phyloP scores from a whole-genome alignment of 35 echinoderm and acorn worm species.

The Strongylocentrotus purpuratus region DNA sequence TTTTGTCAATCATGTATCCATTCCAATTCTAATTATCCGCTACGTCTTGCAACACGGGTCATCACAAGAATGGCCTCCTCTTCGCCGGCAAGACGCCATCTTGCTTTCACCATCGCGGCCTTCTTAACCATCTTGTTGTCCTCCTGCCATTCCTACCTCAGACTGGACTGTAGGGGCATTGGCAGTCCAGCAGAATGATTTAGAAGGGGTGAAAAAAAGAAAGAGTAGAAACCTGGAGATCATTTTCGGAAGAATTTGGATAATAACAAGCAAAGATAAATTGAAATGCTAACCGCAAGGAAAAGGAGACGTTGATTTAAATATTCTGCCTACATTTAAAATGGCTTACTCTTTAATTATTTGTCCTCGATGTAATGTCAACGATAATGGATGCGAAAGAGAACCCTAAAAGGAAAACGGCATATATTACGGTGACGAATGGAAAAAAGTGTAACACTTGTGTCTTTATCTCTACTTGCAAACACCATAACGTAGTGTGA shows the following conservation, averaged over 20 bases:
- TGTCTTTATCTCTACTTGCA: neutral
- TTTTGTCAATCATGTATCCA: constrained; percentile 22
- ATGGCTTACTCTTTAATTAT: neutral
- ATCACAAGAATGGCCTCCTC: constrained; percentile 29
- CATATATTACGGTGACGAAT: neutral
- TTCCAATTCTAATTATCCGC: constrained; percentile 22
- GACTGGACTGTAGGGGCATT: neutral
- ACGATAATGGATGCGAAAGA: neutral
- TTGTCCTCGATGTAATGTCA: neutral
- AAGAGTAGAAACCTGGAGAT: too few relatives aligned
- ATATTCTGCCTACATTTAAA: neutral
- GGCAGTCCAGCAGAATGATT: neutral
- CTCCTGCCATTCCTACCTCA: neutral
- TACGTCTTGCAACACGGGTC: constrained; percentile 28
- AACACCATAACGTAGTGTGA: constrained; percentile 24
- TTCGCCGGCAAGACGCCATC: constrained; percentile 20
- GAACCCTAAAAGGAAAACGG: neutral
- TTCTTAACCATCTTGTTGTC: neutral
- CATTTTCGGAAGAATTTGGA: too few relatives aligned
- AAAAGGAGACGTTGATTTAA: neutral
- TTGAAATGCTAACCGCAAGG: neutral
- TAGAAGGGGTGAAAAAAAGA: too few relatives aligned
- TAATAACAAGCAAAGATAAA: neutral
- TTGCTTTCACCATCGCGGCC: constrained; percentile 23
- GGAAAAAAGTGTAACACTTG: neutral